These are phyloP conservation scores for Otocyon megalotis DNA, from an alignment of 2,113 vertebrate species.

Conservation along the genomic window DNA sequence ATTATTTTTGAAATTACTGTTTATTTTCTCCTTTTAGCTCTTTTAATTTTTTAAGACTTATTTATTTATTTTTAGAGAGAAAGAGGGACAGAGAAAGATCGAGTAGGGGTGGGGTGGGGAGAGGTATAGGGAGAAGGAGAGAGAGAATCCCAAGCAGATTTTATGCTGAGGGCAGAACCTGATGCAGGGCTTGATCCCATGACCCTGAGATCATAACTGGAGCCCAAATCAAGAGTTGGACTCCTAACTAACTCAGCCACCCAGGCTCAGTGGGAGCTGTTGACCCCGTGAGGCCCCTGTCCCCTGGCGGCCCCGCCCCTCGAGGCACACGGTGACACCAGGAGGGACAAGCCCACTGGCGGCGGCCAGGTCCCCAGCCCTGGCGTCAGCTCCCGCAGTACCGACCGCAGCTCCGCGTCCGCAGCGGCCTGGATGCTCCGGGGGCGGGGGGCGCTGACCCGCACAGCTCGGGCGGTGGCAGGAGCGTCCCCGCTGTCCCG, in stretches of 20 bases:
- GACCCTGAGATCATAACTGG: background rate
- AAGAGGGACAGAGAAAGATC: background rate
- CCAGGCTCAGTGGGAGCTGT: background rate
- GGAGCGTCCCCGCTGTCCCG: too few relatives aligned
- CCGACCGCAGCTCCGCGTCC: too few relatives aligned
- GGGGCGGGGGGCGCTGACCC: too few relatives aligned
- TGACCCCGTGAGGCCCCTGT: too few relatives aligned
- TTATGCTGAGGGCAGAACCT: background rate
- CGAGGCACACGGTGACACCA: too few relatives aligned
- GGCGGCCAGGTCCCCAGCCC: too few relatives aligned
- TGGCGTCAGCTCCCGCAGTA: too few relatives aligned
- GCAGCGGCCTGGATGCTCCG: too few relatives aligned
- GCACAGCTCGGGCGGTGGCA: too few relatives aligned
- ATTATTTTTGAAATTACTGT: background rate
- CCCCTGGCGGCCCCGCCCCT: too few relatives aligned
- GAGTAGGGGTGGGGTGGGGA: background rate
- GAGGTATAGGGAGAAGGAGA: background rate
- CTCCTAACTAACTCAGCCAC: background rate
- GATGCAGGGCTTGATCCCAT: background rate
- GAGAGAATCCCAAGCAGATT: background rate
- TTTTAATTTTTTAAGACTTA: background rate
- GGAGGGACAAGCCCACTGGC: too few relatives aligned
- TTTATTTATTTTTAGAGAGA: background rate
- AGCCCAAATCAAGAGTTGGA: background rate
- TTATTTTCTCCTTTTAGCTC: background rate